phyloP scores from a whole-genome alignment of 2,888 invertebrate genomes.

The Athalia cordata region DNA sequence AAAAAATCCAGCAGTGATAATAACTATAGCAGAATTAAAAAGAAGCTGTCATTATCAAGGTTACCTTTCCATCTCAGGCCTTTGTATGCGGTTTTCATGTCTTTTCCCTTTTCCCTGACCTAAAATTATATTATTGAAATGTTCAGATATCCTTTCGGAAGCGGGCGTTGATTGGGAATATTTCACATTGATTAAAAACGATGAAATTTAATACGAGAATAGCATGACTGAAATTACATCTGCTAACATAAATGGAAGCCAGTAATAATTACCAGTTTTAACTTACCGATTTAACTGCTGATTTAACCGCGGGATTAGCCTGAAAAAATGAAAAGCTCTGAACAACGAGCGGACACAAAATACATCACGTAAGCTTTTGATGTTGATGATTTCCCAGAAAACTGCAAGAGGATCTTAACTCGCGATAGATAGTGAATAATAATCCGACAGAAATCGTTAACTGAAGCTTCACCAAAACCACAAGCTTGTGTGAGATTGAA shows the following conservation, averaged over 20 bases:
- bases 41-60: neutral
- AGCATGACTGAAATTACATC: too few relatives aligned
- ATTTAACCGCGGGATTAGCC: slow-evolving; percentile 96
- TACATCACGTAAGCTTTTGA: slow-evolving; percentile 18
- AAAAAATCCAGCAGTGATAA: slow-evolving; percentile 16
- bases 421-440: slow-evolving; percentile 44
- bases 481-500: neutral
- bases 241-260: too few relatives aligned
- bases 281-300: slow-evolving; percentile 95
- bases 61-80: slow-evolving; percentile 81
- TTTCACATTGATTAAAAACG: too few relatives aligned
- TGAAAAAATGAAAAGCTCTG: slow-evolving; percentile 74
- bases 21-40: slow-evolving; percentile 20
- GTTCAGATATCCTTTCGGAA: too few relatives aligned
- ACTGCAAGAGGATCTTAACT: slow-evolving; percentile 23
- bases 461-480: slow-evolving; percentile 35
- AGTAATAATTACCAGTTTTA: slow-evolving; percentile 48
- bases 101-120: slow-evolving; percentile 85
- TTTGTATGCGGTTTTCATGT: slow-evolving; percentile 86
- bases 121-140: slow-evolving; percentile 61
- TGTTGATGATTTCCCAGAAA: slow-evolving; percentile 7
- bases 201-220: too few relatives aligned
- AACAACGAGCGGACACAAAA: slow-evolving; percentile 73
- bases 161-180: too few relatives aligned
- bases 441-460: slow-evolving; percentile 50